Base-by-base conservation (phyloP, 2,888 invertebrate genomes). In the Yponomeuta sedellus region DNA sequence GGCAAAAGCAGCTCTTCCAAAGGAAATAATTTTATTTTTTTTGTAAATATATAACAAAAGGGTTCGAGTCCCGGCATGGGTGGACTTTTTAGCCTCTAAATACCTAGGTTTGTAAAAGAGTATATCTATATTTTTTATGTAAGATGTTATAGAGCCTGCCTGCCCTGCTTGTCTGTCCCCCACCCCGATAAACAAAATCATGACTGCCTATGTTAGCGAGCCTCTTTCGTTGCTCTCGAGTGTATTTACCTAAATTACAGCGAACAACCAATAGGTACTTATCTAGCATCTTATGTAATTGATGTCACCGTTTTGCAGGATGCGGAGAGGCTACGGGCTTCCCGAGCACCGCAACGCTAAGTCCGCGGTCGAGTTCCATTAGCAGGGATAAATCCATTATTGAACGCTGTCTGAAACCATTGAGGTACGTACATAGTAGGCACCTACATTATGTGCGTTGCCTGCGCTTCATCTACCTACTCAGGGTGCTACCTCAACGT, bases 301-400 rank as follows among this genome's bases (percentile, higher is more conserved):
- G 61, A 44, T 52, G 66, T 61, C 61, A 66, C 64, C 28, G 71
- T 75, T 75, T 74, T 70, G 72, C 75, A 77, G 77, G 79, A 78
- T 75, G 79, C 76, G 76, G 76, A 70, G 68, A 69, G 66, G 66
- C 69, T 75, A 71, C 71, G 72, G 71, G 56, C 71, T 71, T 69
- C 74, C 73, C 79, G 77, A 74, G 77, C 73, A 75, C 83, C 84
- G 73, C 85, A 86, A 79, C 81, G 80, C 76, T 80, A 77, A 82
- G 78, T 77, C 75, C 85, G 87, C 79, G 88, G 87, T 84, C 78
- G 74, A 72, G 77, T 82, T 86, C 87, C 87, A 87, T 87, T 88
- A 85, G 83, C 76, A 77, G 72, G 76, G 78, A 76, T 82, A 81
- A 85, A 84, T 77, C 82, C 80, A 84, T 85, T 87, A 86, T 57